Conservation (phyloP, 2,113 vertebrate genomes). For the Thunnus maccoyii region DNA sequence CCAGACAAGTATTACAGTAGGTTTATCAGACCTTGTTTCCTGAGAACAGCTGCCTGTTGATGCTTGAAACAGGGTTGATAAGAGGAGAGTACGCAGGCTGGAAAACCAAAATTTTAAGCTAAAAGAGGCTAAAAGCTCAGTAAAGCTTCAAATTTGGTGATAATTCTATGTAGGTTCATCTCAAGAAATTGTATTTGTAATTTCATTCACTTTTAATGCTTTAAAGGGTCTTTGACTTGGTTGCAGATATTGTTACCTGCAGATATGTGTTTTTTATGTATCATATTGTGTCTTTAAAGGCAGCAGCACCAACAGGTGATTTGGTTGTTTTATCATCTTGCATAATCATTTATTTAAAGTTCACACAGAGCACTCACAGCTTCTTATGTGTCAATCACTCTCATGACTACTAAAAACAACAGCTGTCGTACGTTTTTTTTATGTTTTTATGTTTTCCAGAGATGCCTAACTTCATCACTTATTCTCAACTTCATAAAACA, state of each 20-base stretch:
- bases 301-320: neutral
- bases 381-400: conserved; percentile 47
- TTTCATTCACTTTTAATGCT: no score
- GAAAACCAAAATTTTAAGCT: no score
- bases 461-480: neutral
- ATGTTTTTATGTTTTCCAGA: conserved; percentile 18
- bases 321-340: neutral
- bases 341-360: conserved; percentile 25
- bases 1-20: no score
- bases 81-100: no score
- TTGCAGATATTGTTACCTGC: neutral
- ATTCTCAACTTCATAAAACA: conserved; percentile 31
- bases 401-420: conserved; percentile 50
- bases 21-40: no score
- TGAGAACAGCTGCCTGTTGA: no score
- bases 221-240: neutral
- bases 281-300: neutral
- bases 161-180: no score
- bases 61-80: no score
- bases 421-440: conserved; percentile 37
- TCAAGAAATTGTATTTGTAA: no score
- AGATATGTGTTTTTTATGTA: neutral
- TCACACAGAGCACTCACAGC: neutral
- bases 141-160: no score
- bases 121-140: no score